phyloP scores from a whole-genome alignment of 2,888 invertebrate genomes.

The Villa cingulata region DNA sequence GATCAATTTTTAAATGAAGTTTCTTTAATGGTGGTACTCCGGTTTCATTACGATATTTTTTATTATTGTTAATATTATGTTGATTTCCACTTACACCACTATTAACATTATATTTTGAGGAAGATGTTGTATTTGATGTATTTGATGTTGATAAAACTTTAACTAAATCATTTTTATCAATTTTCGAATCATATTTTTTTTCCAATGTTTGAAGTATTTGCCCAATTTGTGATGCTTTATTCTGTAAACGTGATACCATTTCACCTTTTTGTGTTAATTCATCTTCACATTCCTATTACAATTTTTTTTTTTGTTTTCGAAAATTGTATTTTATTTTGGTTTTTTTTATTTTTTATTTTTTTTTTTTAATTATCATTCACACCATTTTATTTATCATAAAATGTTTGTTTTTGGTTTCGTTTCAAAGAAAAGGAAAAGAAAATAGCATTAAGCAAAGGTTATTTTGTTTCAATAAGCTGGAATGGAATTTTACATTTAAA shows the following conservation, averaged over 20 bases:
- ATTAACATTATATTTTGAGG: conserved; percentile 31
- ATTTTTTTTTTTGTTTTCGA: no score
- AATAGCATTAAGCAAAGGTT: no score
- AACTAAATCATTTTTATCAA: conserved; percentile 53
- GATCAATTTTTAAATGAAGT: conserved; percentile 33
- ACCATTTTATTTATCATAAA: no score
- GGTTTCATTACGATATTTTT: conserved; percentile 11
- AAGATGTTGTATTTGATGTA: conserved; percentile 29
- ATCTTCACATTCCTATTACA: conserved; percentile 75
- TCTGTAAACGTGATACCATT: conserved; percentile 87
- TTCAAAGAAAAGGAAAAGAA: no score
- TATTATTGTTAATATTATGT: neutral
- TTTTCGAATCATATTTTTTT: conserved; percentile 42
- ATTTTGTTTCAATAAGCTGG: no score
- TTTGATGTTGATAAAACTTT: conserved; percentile 31
- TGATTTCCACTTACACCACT: conserved; percentile 17
- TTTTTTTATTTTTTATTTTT: no score
- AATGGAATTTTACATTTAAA: no score
- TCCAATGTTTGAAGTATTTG: conserved; percentile 83
- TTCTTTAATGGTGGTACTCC: conserved; percentile 31
- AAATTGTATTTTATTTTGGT: neutral
- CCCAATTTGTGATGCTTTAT: conserved; percentile 90
- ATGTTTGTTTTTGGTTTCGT: no score
- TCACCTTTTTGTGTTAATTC: conserved; percentile 93
- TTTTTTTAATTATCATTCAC: neutral